These are phyloP conservation scores for Imbricaverruca yamaguchii DNA, from an alignment of 2,888 invertebrate species.

Conservation along the genomic window DNA sequence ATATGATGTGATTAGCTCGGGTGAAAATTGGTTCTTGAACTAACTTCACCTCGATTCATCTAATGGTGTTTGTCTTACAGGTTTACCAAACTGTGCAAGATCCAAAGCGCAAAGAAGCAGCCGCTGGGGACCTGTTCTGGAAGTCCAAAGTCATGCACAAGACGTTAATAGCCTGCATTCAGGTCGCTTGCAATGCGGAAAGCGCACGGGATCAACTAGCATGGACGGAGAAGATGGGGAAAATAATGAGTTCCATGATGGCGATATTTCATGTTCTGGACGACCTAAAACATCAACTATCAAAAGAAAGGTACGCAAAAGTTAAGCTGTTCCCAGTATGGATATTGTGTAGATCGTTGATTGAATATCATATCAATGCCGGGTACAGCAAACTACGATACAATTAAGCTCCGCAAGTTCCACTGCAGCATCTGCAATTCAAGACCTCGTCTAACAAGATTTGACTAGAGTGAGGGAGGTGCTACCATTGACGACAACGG, in stretches of 20 bases:
- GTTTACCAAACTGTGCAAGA: background rate
- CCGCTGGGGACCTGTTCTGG: conserved; percentile 1
- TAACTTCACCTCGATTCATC: too few species aligned
- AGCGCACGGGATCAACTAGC: background rate
- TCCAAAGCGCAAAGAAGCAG: background rate
- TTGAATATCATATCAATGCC: too few species aligned
- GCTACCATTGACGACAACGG: background rate
- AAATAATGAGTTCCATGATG: conserved; percentile 10
- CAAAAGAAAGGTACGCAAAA: background rate
- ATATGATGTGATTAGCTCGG: too few species aligned
- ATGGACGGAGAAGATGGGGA: background rate
- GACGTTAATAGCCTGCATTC: background rate
- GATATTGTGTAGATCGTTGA: too few species aligned
- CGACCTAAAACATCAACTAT: background rate
- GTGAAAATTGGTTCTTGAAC: too few species aligned
- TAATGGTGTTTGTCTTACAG: background rate
- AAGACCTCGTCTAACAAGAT: too few species aligned
- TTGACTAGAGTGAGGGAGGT: background rate
- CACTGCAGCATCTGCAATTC: too few species aligned
- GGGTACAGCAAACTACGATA: too few species aligned
- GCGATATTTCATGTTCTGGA: background rate
- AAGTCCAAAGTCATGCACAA: conserved; percentile 15
- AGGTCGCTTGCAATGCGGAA: background rate
- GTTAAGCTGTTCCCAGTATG: background rate
- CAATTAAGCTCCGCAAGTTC: too few species aligned